Conservation (phyloP, 2,888 invertebrate species). For the Silvanus unidentatus region DNA sequence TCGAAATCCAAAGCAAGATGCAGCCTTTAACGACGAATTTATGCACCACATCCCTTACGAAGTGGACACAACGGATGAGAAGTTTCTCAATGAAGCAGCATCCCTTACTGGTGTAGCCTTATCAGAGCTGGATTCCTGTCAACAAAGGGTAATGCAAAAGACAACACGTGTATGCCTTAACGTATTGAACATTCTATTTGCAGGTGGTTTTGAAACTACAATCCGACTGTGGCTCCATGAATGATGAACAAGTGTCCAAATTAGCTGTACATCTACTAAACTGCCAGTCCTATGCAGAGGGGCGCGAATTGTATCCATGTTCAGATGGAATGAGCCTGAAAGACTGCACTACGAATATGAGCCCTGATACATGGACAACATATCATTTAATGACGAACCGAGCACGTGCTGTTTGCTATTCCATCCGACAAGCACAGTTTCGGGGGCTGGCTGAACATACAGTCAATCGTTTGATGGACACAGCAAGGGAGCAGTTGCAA, state of each 20-base stretch:
- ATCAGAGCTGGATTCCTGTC: conserved; percentile 57
- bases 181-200: too few species aligned
- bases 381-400: conserved; percentile 63
- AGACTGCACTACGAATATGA: conserved; percentile 61
- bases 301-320: conserved; percentile 55
- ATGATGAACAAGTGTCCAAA: conserved; percentile 62
- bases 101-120: conserved; percentile 53
- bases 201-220: conserved; percentile 57
- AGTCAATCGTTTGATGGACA: conserved; percentile 56
- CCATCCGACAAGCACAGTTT: conserved; percentile 59
- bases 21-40: conserved; percentile 24
- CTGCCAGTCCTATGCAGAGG: conserved; percentile 60
- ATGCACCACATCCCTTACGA: conserved; percentile 48
- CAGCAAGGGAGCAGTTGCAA: conserved; percentile 39
- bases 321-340: conserved; percentile 57
- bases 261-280: conserved; percentile 61
- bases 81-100: conserved; percentile 57
- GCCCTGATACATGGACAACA: conserved; percentile 62
- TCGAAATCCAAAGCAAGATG: conserved; percentile 15
- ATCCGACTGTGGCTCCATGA: conserved; percentile 54
- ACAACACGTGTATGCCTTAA: conserved; percentile 3
- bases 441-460: conserved; percentile 59
- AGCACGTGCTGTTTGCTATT: conserved; percentile 62
- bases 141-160: conserved; percentile 54
- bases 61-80: conserved; percentile 53